Conservation (phyloP, 2,888 invertebrate species). For the Leistus spinibarbis region DNA sequence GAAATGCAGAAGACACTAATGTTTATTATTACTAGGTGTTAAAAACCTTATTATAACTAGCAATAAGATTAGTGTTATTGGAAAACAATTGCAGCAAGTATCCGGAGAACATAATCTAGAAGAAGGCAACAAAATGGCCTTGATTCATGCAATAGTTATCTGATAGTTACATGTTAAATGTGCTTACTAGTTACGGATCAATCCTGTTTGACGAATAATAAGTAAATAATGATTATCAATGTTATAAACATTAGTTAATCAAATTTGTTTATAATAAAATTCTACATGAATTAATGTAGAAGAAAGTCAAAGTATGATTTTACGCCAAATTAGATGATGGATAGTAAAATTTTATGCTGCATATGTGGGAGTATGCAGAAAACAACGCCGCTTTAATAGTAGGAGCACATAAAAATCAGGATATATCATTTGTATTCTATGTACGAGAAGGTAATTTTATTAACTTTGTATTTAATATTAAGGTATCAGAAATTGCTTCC, state of each 20-base stretch:
- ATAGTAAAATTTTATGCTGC: not conserved
- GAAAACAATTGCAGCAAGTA: slow-evolving; percentile 39
- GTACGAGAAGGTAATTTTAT: slow-evolving; percentile 7
- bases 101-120: slow-evolving; percentile 23
- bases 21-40: slow-evolving; percentile 35
- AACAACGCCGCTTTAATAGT: slow-evolving; percentile 44
- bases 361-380: slow-evolving; percentile 48
- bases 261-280: no score
- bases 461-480: slow-evolving; percentile 14
- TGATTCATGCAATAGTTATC: not conserved
- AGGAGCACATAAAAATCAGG: slow-evolving; percentile 42
- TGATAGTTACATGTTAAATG: not conserved
- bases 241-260: no score
- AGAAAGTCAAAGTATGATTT: not conserved
- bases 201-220: not conserved
- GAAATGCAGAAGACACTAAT: slow-evolving; percentile 28
- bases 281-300: no score
- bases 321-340: not conserved
- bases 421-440: not conserved
- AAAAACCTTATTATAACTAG: slow-evolving; percentile 39
- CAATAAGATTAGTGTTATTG: slow-evolving; percentile 39
- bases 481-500: slow-evolving; percentile 11
- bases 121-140: not conserved
- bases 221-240: not conserved
- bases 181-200: not conserved